Base-by-base conservation (phyloP, 2,113 vertebrate genomes). In the Rhinolophus ferrumequinum region DNA sequence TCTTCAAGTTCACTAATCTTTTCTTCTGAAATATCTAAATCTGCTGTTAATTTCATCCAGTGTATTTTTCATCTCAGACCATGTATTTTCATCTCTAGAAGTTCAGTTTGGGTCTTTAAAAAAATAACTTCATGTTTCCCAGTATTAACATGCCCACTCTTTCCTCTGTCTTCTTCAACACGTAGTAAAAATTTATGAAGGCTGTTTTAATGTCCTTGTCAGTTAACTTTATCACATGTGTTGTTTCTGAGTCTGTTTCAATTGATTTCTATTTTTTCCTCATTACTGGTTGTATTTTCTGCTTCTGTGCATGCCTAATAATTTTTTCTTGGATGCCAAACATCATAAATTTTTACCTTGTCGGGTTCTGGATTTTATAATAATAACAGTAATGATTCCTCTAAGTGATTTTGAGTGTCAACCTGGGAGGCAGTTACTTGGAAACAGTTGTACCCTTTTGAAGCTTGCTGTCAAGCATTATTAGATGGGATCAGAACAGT, bases 341-440 rank as follows among this genome's bases (percentile, higher is more conserved):
- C 62, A 89, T 76, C 44, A 22, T 83, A 75, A 91, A 87, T 50
- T 94, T 87, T 94, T 41, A 87, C 30, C 18, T 62, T 91, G 28
- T 76, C 82, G 69, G 58, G 22, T 94, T 87, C 47, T 60, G 35
- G 60, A 30, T 67, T 85, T 62, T 79, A 66, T 38, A 80, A n/a
- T 47, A 73, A 41, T 18, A 79, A 26, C 28, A 81, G 19, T 26
- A 87, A 75, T n/a, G 50, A 88, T 94, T 66, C 14, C 35, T 92
- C 66, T 64, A 88, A 75, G 44, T 58, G 30, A 92, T 64, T 88
- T 88, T n/a, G 62, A 83, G 18, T 41, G 76, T 88, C 30, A 22
- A 69, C 28, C 52, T 69, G 30, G 52, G 41, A 69, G 58, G 18
- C 28, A 62, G 52, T 80, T 85, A 67, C 92, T 73, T 72, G 14